Conservation (phyloP, 2,797 vertebrate species). For the Gastrophryne carolinensis region DNA sequence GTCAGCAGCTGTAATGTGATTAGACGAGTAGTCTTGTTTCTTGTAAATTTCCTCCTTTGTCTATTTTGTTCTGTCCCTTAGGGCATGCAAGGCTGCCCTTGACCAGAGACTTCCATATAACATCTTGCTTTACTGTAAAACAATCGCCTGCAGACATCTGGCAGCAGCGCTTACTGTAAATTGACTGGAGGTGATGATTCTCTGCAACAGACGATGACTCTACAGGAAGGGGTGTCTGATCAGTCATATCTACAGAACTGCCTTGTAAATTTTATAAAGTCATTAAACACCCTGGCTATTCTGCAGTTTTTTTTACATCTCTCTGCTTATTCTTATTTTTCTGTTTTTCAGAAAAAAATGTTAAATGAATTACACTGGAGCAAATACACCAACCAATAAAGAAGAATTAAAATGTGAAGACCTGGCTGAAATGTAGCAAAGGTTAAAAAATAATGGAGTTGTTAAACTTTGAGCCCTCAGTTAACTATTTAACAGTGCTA, state of each 20-base stretch:
- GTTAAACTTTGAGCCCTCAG: no score
- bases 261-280: not conserved
- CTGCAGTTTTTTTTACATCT: no score
- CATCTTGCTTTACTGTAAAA: constrained; percentile 39
- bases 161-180: constrained; percentile 39
- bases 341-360: no score
- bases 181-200: constrained; percentile 31
- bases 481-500: no score
- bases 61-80: constrained; percentile 11
- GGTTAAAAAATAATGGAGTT: no score
- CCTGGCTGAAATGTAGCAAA: no score
- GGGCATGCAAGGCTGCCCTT: constrained; percentile 9
- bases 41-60: constrained; percentile 9
- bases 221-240: constrained; percentile 31
- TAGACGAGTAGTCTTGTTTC: not conserved
- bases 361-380: no score
- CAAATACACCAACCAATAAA: no score
- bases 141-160: constrained; percentile 25
- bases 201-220: constrained; percentile 29
- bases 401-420: no score
- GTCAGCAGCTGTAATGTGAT: not conserved
- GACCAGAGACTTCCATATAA: constrained; percentile 16
- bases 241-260: not conserved
- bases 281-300: no score
- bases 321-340: no score